phyloP scores from a whole-genome alignment of 2,113 vertebrate species.

The Oreotrochilus melanogaster region DNA sequence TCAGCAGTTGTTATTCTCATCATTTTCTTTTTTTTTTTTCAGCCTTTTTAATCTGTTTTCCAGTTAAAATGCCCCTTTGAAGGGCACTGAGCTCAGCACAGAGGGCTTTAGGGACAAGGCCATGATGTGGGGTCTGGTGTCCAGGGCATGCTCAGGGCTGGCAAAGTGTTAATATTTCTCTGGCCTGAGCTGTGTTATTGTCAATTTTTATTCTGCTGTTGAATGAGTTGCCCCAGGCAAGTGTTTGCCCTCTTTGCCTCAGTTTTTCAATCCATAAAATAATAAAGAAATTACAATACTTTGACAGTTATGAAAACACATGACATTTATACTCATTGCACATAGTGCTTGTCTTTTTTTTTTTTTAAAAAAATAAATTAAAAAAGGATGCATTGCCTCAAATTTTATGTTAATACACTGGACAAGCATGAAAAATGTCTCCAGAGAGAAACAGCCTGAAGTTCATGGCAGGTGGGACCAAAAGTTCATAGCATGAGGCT shows the following conservation, averaged over 20 bases:
- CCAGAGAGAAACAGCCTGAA: not conserved
- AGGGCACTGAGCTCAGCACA: not conserved
- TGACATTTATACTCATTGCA: not conserved
- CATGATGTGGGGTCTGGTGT: rapidly evolving
- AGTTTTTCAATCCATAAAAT: not conserved
- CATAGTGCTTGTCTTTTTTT: not conserved
- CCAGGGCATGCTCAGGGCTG: not conserved
- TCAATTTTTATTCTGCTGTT: not conserved
- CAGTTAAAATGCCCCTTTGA: rapidly evolving
- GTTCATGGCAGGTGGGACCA: not conserved
- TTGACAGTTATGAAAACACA: not conserved
- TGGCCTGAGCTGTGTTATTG: not conserved
- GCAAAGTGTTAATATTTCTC: not conserved
- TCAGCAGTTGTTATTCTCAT: not conserved
- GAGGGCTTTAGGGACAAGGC: not conserved
- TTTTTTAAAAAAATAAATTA: not conserved
- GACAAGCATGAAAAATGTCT: not conserved
- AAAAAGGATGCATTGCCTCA: not conserved
- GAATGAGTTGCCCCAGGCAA: not conserved
- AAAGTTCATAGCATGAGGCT: not conserved
- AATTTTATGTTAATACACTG: not conserved
- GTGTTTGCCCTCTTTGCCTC: not conserved
- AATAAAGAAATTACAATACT: not conserved
- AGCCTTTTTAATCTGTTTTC: not conserved
- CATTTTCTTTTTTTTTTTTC: not conserved